Evolutionary conservation across 1,140 invertebrate species (phyloP).

Genomic region (Papilio polyxenes): DNA sequence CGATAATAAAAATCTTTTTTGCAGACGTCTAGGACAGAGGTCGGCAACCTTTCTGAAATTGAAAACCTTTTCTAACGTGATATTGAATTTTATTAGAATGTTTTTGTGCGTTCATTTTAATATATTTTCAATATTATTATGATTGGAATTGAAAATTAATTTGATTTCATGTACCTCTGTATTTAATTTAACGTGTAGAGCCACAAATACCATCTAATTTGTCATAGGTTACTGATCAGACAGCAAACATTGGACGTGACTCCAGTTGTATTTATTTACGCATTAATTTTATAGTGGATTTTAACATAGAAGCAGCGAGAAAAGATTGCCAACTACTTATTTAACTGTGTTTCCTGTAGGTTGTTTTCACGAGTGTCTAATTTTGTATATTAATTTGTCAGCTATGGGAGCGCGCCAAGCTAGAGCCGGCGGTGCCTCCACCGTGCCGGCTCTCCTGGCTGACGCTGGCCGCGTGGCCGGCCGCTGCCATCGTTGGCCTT

Average conservation of each 20-base stretch:
- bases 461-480: constrained; percentile 87
- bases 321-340: too few relatives aligned
- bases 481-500: constrained; percentile 85
- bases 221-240: too few relatives aligned
- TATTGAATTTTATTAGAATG: not conserved
- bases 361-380: too few relatives aligned
- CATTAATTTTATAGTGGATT: not conserved
- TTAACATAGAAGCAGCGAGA: too few relatives aligned
- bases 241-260: too few relatives aligned
- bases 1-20: not conserved
- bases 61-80: not conserved
- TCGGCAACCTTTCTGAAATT: not conserved
- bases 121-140: not conserved
- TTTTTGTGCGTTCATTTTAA: not conserved
- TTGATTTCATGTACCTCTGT: not conserved
- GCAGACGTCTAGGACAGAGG: not conserved
- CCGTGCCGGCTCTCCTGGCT: constrained; percentile 90
- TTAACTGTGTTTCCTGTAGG: too few relatives aligned
- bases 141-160: not conserved
- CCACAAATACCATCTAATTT: not conserved
- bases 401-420: constrained; percentile 78
- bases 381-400: constrained; percentile 41
- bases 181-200: not conserved
- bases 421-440: constrained; percentile 78
- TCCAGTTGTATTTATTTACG: not conserved